Evolutionary conservation across 2,888 invertebrate genomes (phyloP), one percentile per base, ranked within the genome.

Genomic region (Teleogryllus oceanicus): DNA sequence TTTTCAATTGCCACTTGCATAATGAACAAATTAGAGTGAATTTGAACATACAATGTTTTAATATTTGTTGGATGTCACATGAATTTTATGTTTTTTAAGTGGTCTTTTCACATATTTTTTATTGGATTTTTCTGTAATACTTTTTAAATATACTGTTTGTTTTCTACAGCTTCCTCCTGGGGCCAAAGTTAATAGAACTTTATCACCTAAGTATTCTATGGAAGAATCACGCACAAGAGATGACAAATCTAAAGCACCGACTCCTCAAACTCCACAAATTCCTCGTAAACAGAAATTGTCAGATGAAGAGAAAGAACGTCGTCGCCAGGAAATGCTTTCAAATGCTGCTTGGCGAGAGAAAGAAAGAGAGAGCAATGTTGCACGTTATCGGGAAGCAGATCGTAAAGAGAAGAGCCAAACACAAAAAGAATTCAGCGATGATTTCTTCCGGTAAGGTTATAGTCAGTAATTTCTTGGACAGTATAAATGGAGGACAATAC

Each of bases 251-350:
- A 62, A 13, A 62, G 16, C 16, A 62, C n/a, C 62, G 5, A 62
- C 76, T 13, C 62, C 78, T 16, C 77, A 80, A 50, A 77, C 74
- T 3, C 75, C 50, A 76, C 75, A 75, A 18, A 81, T 77, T 62
- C 79, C 80, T 16, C 81, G 81, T 24, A 80, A 80, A n/a, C 79
- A 80, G 76, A 87, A 86, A 83, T 85, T 92, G 10, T 89, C 89
- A 18, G 91, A 91, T 80, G 89, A 89, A 82, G 94, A 95, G 84
- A 92, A 91, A 83, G 93, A 96, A 85, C 89, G 88, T 81, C 90
- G 91, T 75, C 89, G 94, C 76, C 89, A 88, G 78, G 95, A 94
- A 87, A 97, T 97, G 97, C 92, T 93, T 90, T 89, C 91, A 13
- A 94, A 96, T 85, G 97, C 96, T n/a, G 81, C 80, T 74, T 82